These are phyloP conservation scores for Malacosoma neustria DNA, from an alignment of 2,888 invertebrate genomes.

Conservation along the genomic window DNA sequence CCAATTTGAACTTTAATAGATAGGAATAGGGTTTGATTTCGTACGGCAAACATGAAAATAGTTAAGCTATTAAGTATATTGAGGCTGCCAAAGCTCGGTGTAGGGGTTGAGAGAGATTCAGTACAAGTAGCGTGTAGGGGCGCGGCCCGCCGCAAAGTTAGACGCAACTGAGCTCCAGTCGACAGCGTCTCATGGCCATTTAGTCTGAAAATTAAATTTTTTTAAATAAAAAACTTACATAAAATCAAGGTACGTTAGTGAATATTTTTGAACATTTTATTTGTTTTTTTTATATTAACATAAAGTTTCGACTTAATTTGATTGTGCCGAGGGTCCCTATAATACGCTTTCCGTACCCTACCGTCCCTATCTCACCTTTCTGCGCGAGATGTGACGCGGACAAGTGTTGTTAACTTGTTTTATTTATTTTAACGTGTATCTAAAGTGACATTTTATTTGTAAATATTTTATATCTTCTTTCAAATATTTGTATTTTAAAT, in stretches of 20 bases:
- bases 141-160: slow-evolving; percentile 74
- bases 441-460: slow-evolving; percentile 25
- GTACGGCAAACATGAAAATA: slow-evolving; percentile 2
- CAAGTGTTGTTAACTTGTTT: slow-evolving; percentile 64
- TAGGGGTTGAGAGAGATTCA: slow-evolving; percentile 75
- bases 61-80: slow-evolving; percentile 28
- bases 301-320: slow-evolving; percentile 32
- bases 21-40: slow-evolving; percentile 18
- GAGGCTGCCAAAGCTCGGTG: slow-evolving; percentile 64
- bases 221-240: slow-evolving; percentile 14
- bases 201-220: slow-evolving; percentile 33
- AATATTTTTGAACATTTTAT: neutral
- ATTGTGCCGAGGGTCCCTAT: slow-evolving; percentile 44
- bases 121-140: slow-evolving; percentile 73
- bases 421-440: slow-evolving; percentile 50
- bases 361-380: slow-evolving; percentile 21
- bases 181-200: slow-evolving; percentile 51
- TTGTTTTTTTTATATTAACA: neutral
- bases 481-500: slow-evolving; percentile 10
- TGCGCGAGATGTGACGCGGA: slow-evolving; percentile 39
- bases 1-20: slow-evolving; percentile 22
- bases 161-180: slow-evolving; percentile 68
- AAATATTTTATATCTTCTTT: slow-evolving; percentile 4
- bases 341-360: slow-evolving; percentile 30
- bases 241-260: neutral